Evolutionary conservation across 2,888 invertebrate species (phyloP).

Genomic region (Pilophorus perplexus): DNA sequence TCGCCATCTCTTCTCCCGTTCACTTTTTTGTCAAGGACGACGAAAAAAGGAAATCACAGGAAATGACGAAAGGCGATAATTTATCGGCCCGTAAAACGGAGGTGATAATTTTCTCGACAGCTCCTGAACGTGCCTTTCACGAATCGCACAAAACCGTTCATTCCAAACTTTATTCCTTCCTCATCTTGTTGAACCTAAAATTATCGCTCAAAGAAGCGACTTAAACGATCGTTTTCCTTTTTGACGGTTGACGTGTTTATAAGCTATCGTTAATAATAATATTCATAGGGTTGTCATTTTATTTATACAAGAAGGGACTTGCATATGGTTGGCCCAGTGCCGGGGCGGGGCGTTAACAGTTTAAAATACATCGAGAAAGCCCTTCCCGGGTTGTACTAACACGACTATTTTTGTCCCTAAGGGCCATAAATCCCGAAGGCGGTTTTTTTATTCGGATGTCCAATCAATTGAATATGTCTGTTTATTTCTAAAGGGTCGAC

Average conservation of each 20-base stretch:
- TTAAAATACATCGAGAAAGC: slow-evolving; percentile 18
- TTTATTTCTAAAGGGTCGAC: too few species aligned
- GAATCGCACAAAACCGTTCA: slow-evolving; percentile 4
- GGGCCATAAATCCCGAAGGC: slow-evolving; percentile 3
- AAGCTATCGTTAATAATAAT: slow-evolving; percentile 35
- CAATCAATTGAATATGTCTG: slow-evolving; percentile 28
- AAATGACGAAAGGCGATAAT: slow-evolving; percentile 11
- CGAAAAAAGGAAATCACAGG: too few species aligned
- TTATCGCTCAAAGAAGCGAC: slow-evolving; percentile 16
- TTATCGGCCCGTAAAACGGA: slow-evolving; percentile 10
- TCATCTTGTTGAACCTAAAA: slow-evolving; percentile 21
- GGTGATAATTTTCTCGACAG: background rate
- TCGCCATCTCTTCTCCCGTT: too few species aligned
- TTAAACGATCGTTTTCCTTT: slow-evolving; percentile 24
- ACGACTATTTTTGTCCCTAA: slow-evolving; percentile 1
- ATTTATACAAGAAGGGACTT: slow-evolving; percentile 29
- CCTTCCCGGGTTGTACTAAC: slow-evolving; percentile 5
- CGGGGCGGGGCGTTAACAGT: slow-evolving; percentile 22
- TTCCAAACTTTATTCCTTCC: slow-evolving; percentile 7
- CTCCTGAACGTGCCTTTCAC: slow-evolving; percentile 8
- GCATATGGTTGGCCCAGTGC: slow-evolving; percentile 32
- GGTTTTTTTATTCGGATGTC: slow-evolving; percentile 3
- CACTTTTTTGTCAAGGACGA: too few species aligned
- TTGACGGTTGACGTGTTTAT: slow-evolving; percentile 31
- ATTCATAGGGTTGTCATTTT: slow-evolving; percentile 37